Evolutionary conservation across 2,888 invertebrate species (phyloP), one percentile per base, ranked within the genome.

Genomic region (Deroplatys truncata): DNA sequence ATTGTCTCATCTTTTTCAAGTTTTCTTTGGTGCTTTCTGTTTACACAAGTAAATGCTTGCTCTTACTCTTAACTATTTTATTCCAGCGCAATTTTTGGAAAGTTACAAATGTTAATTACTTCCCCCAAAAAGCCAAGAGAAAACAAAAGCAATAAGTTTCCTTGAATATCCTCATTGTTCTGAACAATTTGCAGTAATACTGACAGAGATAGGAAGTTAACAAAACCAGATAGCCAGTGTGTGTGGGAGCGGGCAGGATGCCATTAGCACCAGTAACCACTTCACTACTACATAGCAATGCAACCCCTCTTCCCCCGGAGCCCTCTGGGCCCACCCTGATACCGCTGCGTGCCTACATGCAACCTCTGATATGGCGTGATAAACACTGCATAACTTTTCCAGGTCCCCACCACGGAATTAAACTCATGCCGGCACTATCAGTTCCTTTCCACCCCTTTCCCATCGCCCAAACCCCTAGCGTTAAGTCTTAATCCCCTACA

Each of bases 371-470:
- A 85, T 85, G 49, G 85, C 35, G 85, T 85, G 85, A 85, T 86
- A 86, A 86, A 86, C 86, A 86, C 86, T 29, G 82, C 86, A 86
- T 86, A 86, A 86, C 86, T 86, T 86, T 86, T 86, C 72, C 72
- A 56, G 31, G 28, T 49, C 56, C 43, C 85, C 29, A 56, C 28
- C 49, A 28, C 56, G 86, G 86, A 86, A 86, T 86, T 86, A 86
- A 86, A 86, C 86, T 86, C 85, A 28, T 49, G n/a, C 49, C 72
- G 82, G 72, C 49, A 85, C 85, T 86, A 86, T 86, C 86, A 82
- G 86, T 86, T 86, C 85, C 49, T 28, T 28, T 72, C 56, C 56
- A 72, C 56, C 56, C 56, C 56, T 16, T 7, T 16, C 85, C 49
- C 49, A n/a, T 56, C 85, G 15, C 13, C 85, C 16, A 43, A 85